Conservation (phyloP, 2,797 vertebrate species). For the Chiroxiphia lanceolata region DNA sequence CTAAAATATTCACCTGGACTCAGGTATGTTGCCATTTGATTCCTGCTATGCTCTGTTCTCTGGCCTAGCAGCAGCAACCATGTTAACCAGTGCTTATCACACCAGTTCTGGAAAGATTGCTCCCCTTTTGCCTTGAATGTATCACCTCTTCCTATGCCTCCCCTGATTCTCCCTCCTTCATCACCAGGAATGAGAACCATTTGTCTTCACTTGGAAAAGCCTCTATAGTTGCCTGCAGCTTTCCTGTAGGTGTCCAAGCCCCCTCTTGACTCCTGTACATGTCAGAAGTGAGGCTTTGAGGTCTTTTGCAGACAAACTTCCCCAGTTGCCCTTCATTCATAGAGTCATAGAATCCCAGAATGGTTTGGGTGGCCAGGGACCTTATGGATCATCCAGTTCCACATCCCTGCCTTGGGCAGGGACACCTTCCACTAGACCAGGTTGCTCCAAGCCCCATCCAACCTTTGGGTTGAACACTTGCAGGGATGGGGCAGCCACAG, state of each 20-base stretch:
- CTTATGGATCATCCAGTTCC: not conserved
- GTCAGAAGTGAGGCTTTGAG: not conserved
- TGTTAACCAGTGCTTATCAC: not conserved
- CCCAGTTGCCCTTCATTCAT: not conserved
- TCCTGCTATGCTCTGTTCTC: not conserved
- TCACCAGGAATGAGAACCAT: not conserved
- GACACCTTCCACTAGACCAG: not conserved
- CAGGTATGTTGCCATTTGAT: rapidly evolving
- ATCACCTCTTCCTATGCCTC: not conserved
- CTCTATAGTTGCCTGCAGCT: not conserved
- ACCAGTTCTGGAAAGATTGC: not conserved
- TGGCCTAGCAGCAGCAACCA: not conserved
- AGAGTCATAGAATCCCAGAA: not conserved
- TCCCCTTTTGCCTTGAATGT: not conserved
- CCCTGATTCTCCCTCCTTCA: not conserved
- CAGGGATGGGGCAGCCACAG: not conserved
- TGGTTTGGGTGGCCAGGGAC: not conserved
- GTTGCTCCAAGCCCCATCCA: rapidly evolving
- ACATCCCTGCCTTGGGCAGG: not conserved
- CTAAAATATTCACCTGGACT: not conserved
- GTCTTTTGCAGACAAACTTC: not conserved
- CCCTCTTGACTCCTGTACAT: not conserved
- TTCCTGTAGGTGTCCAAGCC: not conserved
- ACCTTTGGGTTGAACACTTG: not conserved
- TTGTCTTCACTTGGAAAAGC: not conserved